Evolutionary conservation across 1,140 invertebrate genomes (phyloP).

Genomic region (Anastrepha ludens): DNA sequence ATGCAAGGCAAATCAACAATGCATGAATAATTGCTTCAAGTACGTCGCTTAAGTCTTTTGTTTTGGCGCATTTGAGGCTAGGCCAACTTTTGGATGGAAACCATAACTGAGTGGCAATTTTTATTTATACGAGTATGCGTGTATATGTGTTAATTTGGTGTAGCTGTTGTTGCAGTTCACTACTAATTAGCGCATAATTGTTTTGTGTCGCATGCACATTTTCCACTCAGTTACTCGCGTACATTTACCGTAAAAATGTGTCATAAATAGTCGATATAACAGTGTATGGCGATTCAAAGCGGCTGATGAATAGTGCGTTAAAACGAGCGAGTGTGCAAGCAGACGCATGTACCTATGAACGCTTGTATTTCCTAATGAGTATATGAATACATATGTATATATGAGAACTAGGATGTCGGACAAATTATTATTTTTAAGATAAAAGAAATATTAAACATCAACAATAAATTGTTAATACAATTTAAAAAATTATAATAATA

Average conservation of each 20-base stretch:
- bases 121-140: not conserved
- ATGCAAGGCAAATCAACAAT: not conserved
- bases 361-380: too few relatives aligned
- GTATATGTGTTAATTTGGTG: not conserved
- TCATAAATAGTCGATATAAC: slow-evolving; percentile 5
- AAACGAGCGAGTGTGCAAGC: not conserved
- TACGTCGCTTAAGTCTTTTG: slow-evolving; percentile 38
- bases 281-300: not conserved
- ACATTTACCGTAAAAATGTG: slow-evolving; percentile 48
- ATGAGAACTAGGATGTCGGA: not conserved
- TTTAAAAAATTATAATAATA: too few relatives aligned
- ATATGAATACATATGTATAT: not conserved
- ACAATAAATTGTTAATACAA: too few relatives aligned
- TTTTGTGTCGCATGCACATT: slow-evolving; percentile 21
- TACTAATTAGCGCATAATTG: slow-evolving; percentile 38
- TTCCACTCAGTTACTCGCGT: not conserved
- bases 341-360: not conserved
- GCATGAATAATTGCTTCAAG: slow-evolving; percentile 37
- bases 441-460: too few relatives aligned
- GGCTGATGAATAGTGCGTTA: not conserved
- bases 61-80: not conserved
- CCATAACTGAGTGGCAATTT: not conserved
- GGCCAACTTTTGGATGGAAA: not conserved
- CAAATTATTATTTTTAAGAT: too few relatives aligned
- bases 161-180: not conserved